A percentile compares a stretch with the other conserved stretches of the same genome.
These are phyloP conservation scores for Drosophila borealis DNA, from an alignment of 2,888 invertebrate genomes.

Conservation along the genomic window DNA sequence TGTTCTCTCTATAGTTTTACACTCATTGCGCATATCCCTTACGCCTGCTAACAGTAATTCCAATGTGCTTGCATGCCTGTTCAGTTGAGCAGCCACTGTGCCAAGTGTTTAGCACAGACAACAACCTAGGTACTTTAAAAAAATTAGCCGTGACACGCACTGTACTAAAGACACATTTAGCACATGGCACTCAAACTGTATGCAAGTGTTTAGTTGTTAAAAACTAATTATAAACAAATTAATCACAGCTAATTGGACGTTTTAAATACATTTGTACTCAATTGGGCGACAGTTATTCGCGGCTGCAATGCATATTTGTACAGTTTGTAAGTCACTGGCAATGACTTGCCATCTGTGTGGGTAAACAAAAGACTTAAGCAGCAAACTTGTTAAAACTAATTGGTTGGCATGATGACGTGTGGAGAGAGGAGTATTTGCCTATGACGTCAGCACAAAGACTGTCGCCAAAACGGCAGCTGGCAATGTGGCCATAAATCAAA, in stretches of 20 bases:
- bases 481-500: constrained; percentile 19
- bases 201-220: background rate
- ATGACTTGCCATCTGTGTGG: constrained; percentile 4
- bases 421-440: background rate
- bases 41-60: background rate
- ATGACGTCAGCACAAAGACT: constrained; percentile 54
- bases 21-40: background rate
- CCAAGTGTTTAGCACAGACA: constrained; percentile 24
- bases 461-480: constrained; percentile 7
- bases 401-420: background rate
- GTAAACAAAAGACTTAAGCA: constrained; percentile 77
- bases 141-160: constrained; percentile 20
- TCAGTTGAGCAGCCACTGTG: constrained; percentile 17
- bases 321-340: constrained; percentile 25
- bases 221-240: constrained; percentile 8
- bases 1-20: background rate
- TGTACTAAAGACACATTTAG: constrained; percentile 22
- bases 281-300: background rate
- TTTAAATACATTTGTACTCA: background rate
- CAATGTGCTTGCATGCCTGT: background rate
- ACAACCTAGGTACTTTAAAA: background rate
- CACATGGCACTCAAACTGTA: constrained; percentile 5
- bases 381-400: constrained; percentile 61
- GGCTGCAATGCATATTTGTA: background rate
- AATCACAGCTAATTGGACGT: background rate